Percentiles rank a stretch among this genome's conserved stretches.
phyloP scores from a whole-genome alignment of 2,113 vertebrate genomes.

The Chinchilla lanigera region DNA sequence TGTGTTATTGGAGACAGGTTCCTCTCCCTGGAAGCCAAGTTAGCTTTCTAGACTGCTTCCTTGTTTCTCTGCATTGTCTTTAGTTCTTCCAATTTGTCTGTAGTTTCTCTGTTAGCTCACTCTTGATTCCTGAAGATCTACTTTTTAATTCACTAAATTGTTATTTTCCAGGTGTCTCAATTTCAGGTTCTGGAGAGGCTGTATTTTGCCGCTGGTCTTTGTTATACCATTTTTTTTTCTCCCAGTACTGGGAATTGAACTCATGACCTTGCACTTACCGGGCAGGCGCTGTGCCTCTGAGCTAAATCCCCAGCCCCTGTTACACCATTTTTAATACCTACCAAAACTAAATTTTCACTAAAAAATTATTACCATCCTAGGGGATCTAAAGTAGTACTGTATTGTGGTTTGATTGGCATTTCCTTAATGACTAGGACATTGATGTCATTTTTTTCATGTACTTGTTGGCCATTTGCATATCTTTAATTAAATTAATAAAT shows the following conservation, averaged over 20 bases:
- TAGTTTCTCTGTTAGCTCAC: neutral
- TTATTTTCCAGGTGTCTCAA: neutral
- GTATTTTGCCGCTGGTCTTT: neutral
- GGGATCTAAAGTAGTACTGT: neutral
- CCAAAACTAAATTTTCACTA: too few relatives aligned
- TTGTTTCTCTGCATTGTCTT: neutral
- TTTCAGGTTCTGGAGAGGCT: neutral
- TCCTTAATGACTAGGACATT: too few relatives aligned
- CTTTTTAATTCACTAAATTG: neutral
- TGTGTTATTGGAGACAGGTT: neutral
- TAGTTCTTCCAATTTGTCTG: neutral
- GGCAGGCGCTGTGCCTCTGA: too few relatives aligned
- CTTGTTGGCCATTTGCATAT: too few relatives aligned
- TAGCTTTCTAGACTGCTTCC: neutral
- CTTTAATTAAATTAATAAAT: too few relatives aligned
- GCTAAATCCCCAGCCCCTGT: too few relatives aligned
- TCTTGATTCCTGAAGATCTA: neutral
- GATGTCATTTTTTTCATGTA: too few relatives aligned
- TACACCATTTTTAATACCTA: neutral
- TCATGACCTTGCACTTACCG: too few relatives aligned
- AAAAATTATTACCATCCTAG: neutral
- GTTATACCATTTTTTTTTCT: neutral
- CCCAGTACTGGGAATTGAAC: too few relatives aligned
- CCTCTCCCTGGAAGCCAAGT: neutral
- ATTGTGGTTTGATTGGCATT: too few relatives aligned